Base-by-base conservation (phyloP, 2,113 vertebrate species). In the Sapayoa aenigma region DNA sequence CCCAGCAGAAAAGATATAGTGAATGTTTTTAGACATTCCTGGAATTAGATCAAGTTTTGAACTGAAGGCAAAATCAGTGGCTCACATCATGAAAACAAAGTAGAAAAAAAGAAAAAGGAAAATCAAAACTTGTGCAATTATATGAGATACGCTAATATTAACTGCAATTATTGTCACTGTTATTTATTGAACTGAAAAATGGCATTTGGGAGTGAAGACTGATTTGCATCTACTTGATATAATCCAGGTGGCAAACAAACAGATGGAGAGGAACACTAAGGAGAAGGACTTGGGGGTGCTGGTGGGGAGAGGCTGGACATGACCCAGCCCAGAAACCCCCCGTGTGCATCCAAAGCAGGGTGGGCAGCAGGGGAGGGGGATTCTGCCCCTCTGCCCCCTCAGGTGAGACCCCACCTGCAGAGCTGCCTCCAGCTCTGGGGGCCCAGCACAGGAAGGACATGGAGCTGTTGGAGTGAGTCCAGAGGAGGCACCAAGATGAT, bases 31-130 rank as follows among this genome's bases (percentile, higher is more conserved):
- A 86, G 68, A 82, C 65, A 94, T 90, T 94, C 63, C 76, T 95
- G 92, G 93, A 96, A 90, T 72, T 63, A 91, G 72, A 90, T 63
- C 87, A 94, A 93, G 76, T 92, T 95, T 71, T 90, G 65, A 94
- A 89, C 37, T 24, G 12, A 25, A 86, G 20, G 60, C 56, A 94
- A 74, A 94, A 86, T 80, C 72, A 56, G 58, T 37, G 20, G 18
- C 14, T 89, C 23, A 46, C 12, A 80, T 75, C 0, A 72, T 42
- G 59, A 74, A 42, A 35, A 8, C 6, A 27, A 49, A 27, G 22
- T 33, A 10, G 12, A 22, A 21, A 2, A 17, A 55, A 55, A 30
- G 11, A 27, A 3, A 30, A 47, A 56, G 35, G 3, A 31, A 35
- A 12, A 52, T 35, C 5, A 55, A 72, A 82, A 35, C 6, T 17